phyloP scores from a whole-genome alignment of 2,888 invertebrate species.

The Eristalis arbustorum region DNA sequence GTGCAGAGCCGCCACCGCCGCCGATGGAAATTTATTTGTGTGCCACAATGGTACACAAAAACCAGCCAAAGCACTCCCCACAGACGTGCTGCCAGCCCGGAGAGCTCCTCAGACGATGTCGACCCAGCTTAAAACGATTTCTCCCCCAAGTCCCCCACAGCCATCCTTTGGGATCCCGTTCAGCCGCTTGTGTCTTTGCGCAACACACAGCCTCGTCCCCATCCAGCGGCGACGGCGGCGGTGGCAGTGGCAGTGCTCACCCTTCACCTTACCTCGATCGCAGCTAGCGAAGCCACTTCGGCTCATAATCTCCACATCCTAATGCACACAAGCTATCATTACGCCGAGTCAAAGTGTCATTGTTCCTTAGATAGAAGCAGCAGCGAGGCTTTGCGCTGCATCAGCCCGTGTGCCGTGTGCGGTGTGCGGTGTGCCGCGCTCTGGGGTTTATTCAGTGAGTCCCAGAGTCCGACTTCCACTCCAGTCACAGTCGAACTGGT shows the following conservation, averaged over 20 bases:
- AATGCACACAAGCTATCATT: slow-evolving; percentile 50
- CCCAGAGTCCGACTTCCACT: neutral
- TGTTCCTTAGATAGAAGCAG: slow-evolving; percentile 54
- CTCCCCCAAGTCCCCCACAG: neutral
- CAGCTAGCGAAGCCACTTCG: slow-evolving; percentile 9
- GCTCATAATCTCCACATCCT: slow-evolving; percentile 48
- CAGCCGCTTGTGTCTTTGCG: slow-evolving; percentile 1
- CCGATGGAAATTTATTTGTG: slow-evolving; percentile 56
- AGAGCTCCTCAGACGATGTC: slow-evolving; percentile 23
- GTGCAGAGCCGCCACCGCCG: neutral
- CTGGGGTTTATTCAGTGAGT: neutral
- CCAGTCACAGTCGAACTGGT: no score
- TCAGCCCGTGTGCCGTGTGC: neutral
- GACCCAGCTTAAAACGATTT: slow-evolving; percentile 21
- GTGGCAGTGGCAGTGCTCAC: slow-evolving; percentile 47
- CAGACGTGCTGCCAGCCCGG: neutral
- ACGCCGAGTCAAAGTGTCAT: slow-evolving; percentile 58
- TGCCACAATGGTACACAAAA: slow-evolving; percentile 45
- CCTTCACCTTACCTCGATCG: slow-evolving; percentile 68
- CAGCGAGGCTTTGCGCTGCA: slow-evolving; percentile 26
- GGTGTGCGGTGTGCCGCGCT: neutral
- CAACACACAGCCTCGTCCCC: slow-evolving; percentile 50
- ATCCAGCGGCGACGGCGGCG: slow-evolving; percentile 9
- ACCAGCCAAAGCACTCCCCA: slow-evolving; percentile 1
- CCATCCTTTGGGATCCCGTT: slow-evolving; percentile 37